phyloP scores from a whole-genome alignment of 2,888 invertebrate species.

The Andrena fulva region DNA sequence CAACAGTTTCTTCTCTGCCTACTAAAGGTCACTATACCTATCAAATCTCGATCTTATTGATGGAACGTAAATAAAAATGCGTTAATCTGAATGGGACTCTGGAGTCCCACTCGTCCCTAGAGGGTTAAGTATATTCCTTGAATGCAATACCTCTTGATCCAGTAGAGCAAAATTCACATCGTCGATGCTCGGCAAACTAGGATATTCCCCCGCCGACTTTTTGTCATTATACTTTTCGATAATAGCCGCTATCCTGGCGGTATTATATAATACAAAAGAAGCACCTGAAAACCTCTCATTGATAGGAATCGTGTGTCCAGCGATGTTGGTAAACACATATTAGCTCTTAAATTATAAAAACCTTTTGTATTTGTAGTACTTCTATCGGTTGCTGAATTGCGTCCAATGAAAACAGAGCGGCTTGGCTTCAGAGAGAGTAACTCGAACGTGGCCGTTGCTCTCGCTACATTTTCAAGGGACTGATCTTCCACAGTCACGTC shows the following conservation, averaged over 20 bases:
- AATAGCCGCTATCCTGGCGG: slow-evolving; percentile 89
- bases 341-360: slow-evolving; percentile 65
- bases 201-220: slow-evolving; percentile 87
- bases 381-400: slow-evolving; percentile 80
- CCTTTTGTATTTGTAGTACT: slow-evolving; percentile 86
- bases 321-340: slow-evolving; percentile 6
- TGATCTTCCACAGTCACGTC: slow-evolving; percentile 85
- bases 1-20: too few relatives aligned
- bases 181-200: slow-evolving; percentile 87
- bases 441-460: slow-evolving; percentile 89
- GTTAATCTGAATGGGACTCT: too few relatives aligned
- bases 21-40: too few relatives aligned
- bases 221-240: slow-evolving; percentile 88
- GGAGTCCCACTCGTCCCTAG: too few relatives aligned
- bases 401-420: slow-evolving; percentile 87
- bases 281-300: slow-evolving; percentile 86
- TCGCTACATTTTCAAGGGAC: slow-evolving; percentile 87
- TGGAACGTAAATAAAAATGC: too few relatives aligned
- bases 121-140: slow-evolving; percentile 13
- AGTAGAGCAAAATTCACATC: slow-evolving; percentile 88
- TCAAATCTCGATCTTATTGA: too few relatives aligned
- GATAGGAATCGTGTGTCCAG: slow-evolving; percentile 1
- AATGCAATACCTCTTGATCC: slow-evolving; percentile 82
- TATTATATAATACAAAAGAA: slow-evolving; percentile 92
- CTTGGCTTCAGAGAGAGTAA: slow-evolving; percentile 89